Percentiles rank a stretch among this genome's conserved stretches.
Conservation (phyloP, 2,797 vertebrate species). For the Orientallactaga sibirica region DNA sequence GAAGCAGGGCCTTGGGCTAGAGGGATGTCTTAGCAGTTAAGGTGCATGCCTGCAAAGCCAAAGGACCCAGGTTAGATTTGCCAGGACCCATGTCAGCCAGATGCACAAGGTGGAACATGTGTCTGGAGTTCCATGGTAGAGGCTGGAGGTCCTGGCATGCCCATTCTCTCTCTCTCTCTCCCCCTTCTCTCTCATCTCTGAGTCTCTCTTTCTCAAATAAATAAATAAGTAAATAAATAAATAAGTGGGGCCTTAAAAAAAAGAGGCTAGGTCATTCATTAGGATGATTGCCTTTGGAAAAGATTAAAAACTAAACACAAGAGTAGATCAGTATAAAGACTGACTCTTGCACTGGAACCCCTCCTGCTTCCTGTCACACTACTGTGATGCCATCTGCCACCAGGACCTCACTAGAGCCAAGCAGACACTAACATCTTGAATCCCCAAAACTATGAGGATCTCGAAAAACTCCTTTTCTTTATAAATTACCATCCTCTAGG, state of each 20-base stretch:
- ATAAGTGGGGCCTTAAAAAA: not conserved
- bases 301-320: not conserved
- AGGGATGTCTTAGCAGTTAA: too few relatives aligned
- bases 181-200: too few relatives aligned
- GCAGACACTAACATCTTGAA: not conserved
- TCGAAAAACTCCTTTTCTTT: not conserved
- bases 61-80: too few relatives aligned
- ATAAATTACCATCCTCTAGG: not conserved
- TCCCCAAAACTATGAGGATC: not conserved
- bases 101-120: too few relatives aligned
- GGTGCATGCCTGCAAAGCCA: too few relatives aligned
- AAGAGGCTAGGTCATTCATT: not conserved
- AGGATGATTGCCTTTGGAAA: not conserved
- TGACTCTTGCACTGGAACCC: not conserved
- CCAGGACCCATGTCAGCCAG: too few relatives aligned
- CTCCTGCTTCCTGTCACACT: not conserved
- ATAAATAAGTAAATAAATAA: too few relatives aligned
- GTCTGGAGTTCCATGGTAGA: too few relatives aligned
- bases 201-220: too few relatives aligned
- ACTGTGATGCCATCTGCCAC: not conserved
- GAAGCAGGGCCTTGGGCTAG: not conserved
- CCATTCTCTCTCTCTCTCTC: too few relatives aligned
- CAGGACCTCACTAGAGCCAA: not conserved
- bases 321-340: not conserved
- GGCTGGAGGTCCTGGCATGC: too few relatives aligned